Conservation (phyloP, 2,797 vertebrate genomes). For the Catamblyrhynchus diadema region DNA sequence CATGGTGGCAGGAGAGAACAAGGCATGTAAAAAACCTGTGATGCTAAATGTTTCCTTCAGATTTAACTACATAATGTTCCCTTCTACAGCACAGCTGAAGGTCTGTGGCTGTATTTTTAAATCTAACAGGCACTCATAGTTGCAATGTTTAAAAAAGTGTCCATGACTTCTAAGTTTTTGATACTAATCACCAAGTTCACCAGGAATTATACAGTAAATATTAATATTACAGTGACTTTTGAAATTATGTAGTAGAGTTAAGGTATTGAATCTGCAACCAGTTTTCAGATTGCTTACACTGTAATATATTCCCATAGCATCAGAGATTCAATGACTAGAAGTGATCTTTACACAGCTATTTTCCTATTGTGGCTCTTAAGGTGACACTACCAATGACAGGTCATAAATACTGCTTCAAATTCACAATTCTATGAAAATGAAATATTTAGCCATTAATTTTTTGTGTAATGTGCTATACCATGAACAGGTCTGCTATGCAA, state of each 20-base stretch:
- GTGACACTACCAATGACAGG: not conserved
- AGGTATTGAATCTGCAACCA: not conserved
- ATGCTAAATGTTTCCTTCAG: not conserved
- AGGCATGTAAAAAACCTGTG: not conserved
- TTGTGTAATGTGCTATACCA: not conserved
- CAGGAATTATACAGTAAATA: not conserved
- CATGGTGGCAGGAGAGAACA: constrained; percentile 55
- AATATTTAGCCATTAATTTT: not conserved
- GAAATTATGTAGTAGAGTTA: not conserved
- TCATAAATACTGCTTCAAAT: not conserved
- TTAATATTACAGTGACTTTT: not conserved
- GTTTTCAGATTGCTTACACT: not conserved
- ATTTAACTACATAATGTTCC: not conserved
- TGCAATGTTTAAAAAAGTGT: not conserved
- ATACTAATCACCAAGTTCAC: not conserved
- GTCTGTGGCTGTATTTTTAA: not conserved
- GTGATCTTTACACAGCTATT: not conserved
- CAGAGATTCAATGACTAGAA: not conserved
- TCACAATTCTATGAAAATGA: not conserved
- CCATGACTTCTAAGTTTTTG: not conserved
- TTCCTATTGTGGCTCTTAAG: not conserved
- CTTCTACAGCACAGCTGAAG: not conserved
- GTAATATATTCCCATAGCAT: not conserved
- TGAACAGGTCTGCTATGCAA: not conserved
- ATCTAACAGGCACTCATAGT: not conserved